These are phyloP conservation scores for Rapana venosa DNA, from an alignment of 2,888 invertebrate genomes.

Conservation along the genomic window DNA sequence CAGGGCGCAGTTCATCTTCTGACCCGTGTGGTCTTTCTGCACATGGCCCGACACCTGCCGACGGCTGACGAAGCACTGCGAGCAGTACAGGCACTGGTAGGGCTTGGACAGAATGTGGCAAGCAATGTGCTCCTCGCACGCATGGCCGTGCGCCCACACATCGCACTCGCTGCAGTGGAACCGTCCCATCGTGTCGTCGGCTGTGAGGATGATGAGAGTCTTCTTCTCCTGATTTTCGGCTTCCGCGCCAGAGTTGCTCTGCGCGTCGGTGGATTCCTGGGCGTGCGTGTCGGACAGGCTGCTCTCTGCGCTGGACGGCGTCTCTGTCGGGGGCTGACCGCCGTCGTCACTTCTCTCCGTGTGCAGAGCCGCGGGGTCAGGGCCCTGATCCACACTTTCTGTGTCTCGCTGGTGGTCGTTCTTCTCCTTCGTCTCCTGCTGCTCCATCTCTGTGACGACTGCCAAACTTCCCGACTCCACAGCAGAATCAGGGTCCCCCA, in stretches of 20 bases:
- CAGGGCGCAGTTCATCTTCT: slow-evolving; percentile 56
- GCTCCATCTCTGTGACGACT: background rate
- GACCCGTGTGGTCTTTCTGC: slow-evolving; percentile 47
- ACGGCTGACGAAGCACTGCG: slow-evolving; percentile 53
- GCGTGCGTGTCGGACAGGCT: background rate
- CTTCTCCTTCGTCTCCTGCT: background rate
- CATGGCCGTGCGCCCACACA: slow-evolving; percentile 48
- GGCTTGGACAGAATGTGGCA: slow-evolving; percentile 55
- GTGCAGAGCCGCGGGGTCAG: too few relatives aligned
- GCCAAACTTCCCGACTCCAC: background rate
- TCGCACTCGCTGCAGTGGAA: slow-evolving; percentile 52
- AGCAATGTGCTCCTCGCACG: slow-evolving; percentile 57
- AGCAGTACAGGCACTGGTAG: slow-evolving; percentile 57
- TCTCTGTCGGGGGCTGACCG: background rate
- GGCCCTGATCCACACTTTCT: background rate
- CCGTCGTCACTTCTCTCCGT: too few relatives aligned
- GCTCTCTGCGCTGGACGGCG: background rate
- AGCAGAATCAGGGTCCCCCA: background rate
- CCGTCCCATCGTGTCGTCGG: background rate
- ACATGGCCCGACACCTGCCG: slow-evolving; percentile 53
- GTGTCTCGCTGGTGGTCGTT: background rate
- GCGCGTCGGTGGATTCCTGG: background rate
- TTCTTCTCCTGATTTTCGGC: slow-evolving; percentile 35
- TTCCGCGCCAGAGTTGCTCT: background rate
- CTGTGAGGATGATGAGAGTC: slow-evolving; percentile 24